These are phyloP conservation scores for Cryptosula pallasiana DNA, from an alignment of 2,888 invertebrate species.

Conservation along the genomic window DNA sequence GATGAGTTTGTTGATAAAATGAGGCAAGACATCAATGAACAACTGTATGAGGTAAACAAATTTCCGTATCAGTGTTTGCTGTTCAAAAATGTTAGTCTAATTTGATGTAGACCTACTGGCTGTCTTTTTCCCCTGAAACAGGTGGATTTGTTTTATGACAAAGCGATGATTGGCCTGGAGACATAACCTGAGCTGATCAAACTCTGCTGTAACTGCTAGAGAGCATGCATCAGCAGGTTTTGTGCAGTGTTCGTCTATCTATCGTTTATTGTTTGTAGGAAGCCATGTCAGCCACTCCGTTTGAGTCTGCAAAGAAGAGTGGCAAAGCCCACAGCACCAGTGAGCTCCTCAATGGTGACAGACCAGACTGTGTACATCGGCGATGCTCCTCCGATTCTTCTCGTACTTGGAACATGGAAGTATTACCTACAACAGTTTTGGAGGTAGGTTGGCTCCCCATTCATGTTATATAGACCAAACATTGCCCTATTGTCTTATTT, in stretches of 20 bases:
- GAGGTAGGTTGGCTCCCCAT: too few relatives aligned
- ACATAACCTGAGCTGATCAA: too few relatives aligned
- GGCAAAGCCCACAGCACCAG: conserved; percentile 5
- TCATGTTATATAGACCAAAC: too few relatives aligned
- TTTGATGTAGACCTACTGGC: too few relatives aligned
- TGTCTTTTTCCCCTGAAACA: too few relatives aligned
- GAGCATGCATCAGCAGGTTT: too few relatives aligned
- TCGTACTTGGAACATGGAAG: background rate
- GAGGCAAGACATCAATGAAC: background rate
- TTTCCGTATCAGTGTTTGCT: too few relatives aligned
- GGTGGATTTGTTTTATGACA: too few relatives aligned
- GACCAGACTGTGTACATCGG: background rate
- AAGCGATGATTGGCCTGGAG: too few relatives aligned
- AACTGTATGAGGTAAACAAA: background rate
- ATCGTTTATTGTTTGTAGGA: background rate
- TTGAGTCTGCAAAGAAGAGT: background rate
- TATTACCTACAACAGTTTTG: background rate
- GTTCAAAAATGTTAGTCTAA: too few relatives aligned
- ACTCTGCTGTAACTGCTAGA: too few relatives aligned
- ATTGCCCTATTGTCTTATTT: too few relatives aligned
- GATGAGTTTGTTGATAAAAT: conserved; percentile 5
- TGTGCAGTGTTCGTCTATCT: background rate
- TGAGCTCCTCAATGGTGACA: background rate
- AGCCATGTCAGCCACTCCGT: background rate
- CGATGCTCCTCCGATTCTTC: conserved; percentile 9